A percentile compares a stretch with the other conserved stretches of the same genome.
phyloP scores from a whole-genome alignment of 2,113 vertebrate species.

The Motacilla alba region DNA sequence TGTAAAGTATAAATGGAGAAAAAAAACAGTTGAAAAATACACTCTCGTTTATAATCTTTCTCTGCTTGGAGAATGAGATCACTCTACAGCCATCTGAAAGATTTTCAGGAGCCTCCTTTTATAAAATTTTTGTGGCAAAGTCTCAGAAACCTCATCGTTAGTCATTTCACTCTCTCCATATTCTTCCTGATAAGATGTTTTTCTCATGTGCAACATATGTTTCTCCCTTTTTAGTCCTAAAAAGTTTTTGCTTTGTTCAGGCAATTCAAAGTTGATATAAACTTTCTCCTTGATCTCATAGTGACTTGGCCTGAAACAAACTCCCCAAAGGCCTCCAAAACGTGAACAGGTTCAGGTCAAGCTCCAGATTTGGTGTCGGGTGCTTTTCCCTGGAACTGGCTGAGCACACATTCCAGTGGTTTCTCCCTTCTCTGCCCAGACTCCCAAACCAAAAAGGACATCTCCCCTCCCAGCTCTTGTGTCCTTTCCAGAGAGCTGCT shows the following conservation, averaged over 20 bases:
- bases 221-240: slow-evolving; percentile 62
- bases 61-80: slow-evolving; percentile 9
- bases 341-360: background rate
- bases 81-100: slow-evolving; percentile 17
- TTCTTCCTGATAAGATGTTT: slow-evolving; percentile 61
- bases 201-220: slow-evolving; percentile 55
- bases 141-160: slow-evolving; percentile 37
- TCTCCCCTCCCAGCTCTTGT: background rate
- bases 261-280: slow-evolving; percentile 25
- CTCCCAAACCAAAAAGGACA: background rate
- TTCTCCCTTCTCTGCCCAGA: background rate
- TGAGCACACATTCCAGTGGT: background rate
- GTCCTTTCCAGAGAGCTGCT: background rate
- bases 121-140: slow-evolving; percentile 1
- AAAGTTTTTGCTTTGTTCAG: slow-evolving; percentile 61
- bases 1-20: background rate
- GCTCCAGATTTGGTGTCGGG: background rate
- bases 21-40: background rate
- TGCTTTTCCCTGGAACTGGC: background rate
- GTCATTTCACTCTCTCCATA: slow-evolving; percentile 54
- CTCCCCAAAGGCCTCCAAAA: background rate
- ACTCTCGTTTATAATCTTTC: background rate
- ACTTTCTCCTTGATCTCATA: slow-evolving; percentile 31
- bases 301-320: slow-evolving; percentile 45
- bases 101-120: slow-evolving; percentile 26